Base-by-base conservation (phyloP, 2,888 invertebrate species). In the Agonum fuliginosum region DNA sequence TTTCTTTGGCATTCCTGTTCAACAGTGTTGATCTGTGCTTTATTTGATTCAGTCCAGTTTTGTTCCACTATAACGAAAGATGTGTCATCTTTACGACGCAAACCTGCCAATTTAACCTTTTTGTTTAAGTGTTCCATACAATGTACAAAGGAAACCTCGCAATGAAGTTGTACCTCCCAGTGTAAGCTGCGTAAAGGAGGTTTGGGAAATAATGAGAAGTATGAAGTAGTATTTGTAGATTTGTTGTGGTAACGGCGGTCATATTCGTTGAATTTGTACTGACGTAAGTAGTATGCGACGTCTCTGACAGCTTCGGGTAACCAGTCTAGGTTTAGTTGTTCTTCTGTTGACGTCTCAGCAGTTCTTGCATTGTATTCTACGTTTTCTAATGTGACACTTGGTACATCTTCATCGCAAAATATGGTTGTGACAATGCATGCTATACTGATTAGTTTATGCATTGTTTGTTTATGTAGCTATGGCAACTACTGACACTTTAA, bases 231-330 rank as follows among this genome's bases (percentile, higher is more conserved):
- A 80, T 86, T 80, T 80, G 67, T 12, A 54, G 74, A 54, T 79
- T 58, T 24, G 82, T 80, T 8, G 85, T 85, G 78, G 82, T 84
- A 3, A 79, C 90, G 86, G 73, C 89, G 87, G 84, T 92, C 92
- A 85, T 89, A 91, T 82, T 91, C 91, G 81, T 90, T 90, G 83
- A 92, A 92, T 86, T 92, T 92, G 82, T 91, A 89, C 37, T 89
- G 87, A 58, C 92, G 86, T 78, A 92, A 85, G 82, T 89, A 91
- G 84, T 91, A 91, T 0, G 90, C 91, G 48, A 91, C 88, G 81
- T 91, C 90, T 80, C 87, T 87, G 72, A 92, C 83, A 3, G 89
- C 89, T 30, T 85, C 86, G 71, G 85, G 85, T n/a, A 87, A 81
- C 19, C 27, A 62, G 30, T 20, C 17, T 30, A 30, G 30, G 4